These are phyloP conservation scores for Thripadectes ignobilis DNA, from an alignment of 2,797 vertebrate genomes.

Conservation along the genomic window DNA sequence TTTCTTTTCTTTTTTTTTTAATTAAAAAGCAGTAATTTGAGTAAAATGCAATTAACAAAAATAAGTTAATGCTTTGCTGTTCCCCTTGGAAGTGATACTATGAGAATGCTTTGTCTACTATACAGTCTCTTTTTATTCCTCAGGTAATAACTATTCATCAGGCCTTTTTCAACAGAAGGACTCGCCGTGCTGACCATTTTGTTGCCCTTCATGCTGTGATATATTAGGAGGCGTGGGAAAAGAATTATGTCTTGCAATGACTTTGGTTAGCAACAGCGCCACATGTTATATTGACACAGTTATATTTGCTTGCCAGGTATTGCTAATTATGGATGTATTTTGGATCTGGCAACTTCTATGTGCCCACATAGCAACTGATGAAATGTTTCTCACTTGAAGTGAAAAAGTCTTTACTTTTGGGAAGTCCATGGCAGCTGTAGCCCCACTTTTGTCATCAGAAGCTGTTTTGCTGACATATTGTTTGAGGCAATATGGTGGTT, in stretches of 20 bases:
- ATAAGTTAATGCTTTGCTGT: background rate
- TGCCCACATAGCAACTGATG: background rate
- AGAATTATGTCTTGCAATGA: background rate
- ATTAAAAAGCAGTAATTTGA: background rate
- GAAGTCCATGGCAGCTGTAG: rapidly evolving
- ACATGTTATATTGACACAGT: background rate
- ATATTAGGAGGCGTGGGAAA: background rate
- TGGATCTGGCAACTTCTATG: background rate
- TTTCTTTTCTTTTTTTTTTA: background rate
- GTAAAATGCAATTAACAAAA: background rate
- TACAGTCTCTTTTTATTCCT: background rate
- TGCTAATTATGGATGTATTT: background rate
- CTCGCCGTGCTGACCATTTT: background rate
- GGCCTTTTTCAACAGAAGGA: background rate
- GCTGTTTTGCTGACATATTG: background rate
- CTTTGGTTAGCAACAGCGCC: background rate
- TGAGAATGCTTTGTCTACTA: background rate
- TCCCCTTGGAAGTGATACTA: background rate
- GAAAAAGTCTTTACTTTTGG: background rate
- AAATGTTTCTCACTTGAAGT: background rate
- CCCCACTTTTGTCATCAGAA: background rate
- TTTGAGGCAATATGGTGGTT: background rate
- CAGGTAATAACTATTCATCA: background rate
- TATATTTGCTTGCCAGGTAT: background rate
- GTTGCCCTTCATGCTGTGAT: background rate